These are phyloP conservation scores for Microctenopoma stevenorrisi DNA, from an alignment of 2,797 vertebrate genomes.

Conservation along the genomic window DNA sequence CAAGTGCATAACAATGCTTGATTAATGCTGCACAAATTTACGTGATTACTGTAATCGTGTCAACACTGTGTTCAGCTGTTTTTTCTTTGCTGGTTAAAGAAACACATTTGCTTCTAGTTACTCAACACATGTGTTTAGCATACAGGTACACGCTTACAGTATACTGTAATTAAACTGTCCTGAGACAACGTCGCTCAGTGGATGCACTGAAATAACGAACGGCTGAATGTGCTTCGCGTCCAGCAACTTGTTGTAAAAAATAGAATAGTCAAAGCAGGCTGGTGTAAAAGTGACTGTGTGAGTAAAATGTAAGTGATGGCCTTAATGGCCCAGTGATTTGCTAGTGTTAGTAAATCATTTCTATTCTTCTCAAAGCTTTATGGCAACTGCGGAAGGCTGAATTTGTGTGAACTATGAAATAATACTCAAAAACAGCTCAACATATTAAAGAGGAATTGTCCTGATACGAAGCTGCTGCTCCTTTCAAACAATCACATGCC, in stretches of 20 bases:
- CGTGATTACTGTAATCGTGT: constrained; percentile 58
- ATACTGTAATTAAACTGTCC: constrained; percentile 12
- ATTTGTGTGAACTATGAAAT: constrained; percentile 33
- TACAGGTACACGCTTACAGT: constrained; percentile 8
- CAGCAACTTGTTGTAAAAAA: constrained; percentile 1
- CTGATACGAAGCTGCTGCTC: not conserved
- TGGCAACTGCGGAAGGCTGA: constrained; percentile 15
- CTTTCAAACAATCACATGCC: not conserved
- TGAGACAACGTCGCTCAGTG: constrained; percentile 21
- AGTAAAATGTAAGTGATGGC: constrained; percentile 39
- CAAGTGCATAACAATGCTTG: constrained; percentile 33
- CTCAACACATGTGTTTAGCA: constrained; percentile 28
- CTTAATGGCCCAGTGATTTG: constrained; percentile 18
- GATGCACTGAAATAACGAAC: constrained; percentile 10
- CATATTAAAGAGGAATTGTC: not conserved
- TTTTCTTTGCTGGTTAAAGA: constrained; percentile 8
- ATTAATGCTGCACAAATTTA: constrained; percentile 58
- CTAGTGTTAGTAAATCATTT: constrained; percentile 39
- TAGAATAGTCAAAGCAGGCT: constrained; percentile 15
- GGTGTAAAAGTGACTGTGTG: constrained; percentile 20
- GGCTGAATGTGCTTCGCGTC: not conserved
- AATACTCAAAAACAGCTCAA: not conserved
- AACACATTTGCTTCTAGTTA: constrained; percentile 17
- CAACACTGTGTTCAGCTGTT: constrained; percentile 47
- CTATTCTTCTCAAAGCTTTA: constrained; percentile 36